A percentile compares a stretch with the other conserved stretches of the same genome.
Conservation (phyloP, 2,888 invertebrate species). For the Volucella zonaria region DNA sequence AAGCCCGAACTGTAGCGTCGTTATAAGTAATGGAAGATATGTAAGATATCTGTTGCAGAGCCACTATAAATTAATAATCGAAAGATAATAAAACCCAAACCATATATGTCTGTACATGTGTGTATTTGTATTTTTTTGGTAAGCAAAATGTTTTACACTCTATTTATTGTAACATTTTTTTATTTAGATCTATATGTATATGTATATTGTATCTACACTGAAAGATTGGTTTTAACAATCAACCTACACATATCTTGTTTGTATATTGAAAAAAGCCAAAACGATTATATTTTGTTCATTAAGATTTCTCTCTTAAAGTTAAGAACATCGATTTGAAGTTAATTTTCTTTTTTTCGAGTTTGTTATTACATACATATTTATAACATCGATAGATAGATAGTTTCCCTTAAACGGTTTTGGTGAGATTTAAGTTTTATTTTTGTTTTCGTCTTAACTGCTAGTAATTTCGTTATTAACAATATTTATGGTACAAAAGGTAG, state of each 20-base stretch:
- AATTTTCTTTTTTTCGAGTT: neutral
- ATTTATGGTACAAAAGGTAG: slow-evolving; percentile 14
- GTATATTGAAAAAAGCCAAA: neutral
- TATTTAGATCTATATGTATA: neutral
- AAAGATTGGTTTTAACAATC: neutral
- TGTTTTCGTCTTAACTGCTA: slow-evolving; percentile 41
- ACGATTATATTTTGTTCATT: slow-evolving; percentile 13
- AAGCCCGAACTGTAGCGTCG: too few species aligned
- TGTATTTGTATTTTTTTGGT: slow-evolving; percentile 30
- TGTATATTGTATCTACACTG: slow-evolving; percentile 15
- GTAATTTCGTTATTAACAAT: slow-evolving; percentile 49
- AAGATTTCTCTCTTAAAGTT: slow-evolving; percentile 4
- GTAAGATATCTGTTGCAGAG: too few species aligned
- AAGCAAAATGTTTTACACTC: slow-evolving; percentile 34
- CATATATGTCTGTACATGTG: slow-evolving; percentile 14
- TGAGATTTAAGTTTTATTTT: slow-evolving; percentile 54
- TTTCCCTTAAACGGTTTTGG: slow-evolving; percentile 48
- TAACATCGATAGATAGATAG: slow-evolving; percentile 19
- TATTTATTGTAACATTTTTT: slow-evolving; percentile 17
- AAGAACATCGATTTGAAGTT: neutral
- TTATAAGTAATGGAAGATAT: too few species aligned
- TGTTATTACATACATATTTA: slow-evolving; percentile 3
- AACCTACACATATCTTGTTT: neutral
- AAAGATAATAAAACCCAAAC: neutral
- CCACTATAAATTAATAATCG: too few species aligned